Evolutionary conservation across 1,140 invertebrate species (phyloP).

Genomic region (Rhopalosiphum maidis): DNA sequence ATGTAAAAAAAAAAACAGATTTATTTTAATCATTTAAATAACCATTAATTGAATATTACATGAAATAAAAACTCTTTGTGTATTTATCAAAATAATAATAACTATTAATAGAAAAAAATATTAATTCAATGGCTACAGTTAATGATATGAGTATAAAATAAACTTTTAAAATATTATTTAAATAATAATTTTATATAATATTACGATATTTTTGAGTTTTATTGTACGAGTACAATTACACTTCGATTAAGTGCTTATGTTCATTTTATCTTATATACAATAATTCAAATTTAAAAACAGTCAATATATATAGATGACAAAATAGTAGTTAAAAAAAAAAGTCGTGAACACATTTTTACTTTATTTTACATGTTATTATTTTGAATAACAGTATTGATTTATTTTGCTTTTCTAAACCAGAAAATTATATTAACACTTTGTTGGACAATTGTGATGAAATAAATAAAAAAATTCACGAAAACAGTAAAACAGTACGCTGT

Average conservation of each 20-base stretch:
- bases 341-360: background rate
- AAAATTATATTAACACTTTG: background rate
- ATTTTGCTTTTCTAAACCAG: background rate
- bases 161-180: background rate
- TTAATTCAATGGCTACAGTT: background rate
- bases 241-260: background rate
- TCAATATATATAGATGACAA: background rate
- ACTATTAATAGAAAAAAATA: background rate
- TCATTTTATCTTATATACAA: background rate
- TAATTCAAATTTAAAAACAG: background rate
- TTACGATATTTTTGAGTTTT: background rate
- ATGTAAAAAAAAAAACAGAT: too few species aligned
- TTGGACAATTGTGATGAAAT: background rate
- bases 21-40: too few species aligned
- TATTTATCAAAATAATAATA: too few species aligned
- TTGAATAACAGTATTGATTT: background rate
- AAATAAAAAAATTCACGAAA: background rate
- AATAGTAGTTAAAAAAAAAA: background rate
- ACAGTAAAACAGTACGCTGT: background rate
- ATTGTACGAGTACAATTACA: too few species aligned
- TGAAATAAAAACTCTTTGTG: too few species aligned
- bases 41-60: background rate
- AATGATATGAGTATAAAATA: background rate
- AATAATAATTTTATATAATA: background rate
- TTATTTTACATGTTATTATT: background rate